These are phyloP conservation scores for Acleris sparsana DNA, from an alignment of 2,888 invertebrate species.

Conservation along the genomic window DNA sequence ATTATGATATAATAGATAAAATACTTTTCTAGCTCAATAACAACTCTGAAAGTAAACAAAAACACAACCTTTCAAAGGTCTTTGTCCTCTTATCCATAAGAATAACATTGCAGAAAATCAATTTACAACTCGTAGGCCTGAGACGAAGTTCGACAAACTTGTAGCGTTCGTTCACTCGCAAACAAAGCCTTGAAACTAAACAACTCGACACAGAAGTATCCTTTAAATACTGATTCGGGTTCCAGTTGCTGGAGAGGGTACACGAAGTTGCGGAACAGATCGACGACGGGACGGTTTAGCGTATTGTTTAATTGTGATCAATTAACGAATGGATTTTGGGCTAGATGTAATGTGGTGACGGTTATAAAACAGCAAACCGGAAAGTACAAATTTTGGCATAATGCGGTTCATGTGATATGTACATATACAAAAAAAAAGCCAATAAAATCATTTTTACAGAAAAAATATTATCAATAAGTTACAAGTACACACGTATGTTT, in stretches of 20 bases:
- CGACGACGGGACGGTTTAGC: neutral
- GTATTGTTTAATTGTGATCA: neutral
- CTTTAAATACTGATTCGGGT: conserved; percentile 15
- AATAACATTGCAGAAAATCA: conserved; percentile 18
- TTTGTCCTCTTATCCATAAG: conserved; percentile 1
- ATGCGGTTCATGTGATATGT: too few species aligned
- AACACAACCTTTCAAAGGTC: neutral
- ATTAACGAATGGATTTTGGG: too few species aligned
- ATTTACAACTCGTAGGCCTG: conserved; percentile 6
- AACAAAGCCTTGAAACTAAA: conserved; percentile 22
- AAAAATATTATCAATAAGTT: too few species aligned
- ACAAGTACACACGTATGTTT: too few species aligned
- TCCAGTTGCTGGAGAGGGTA: neutral
- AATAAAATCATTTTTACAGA: too few species aligned
- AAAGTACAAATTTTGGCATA: too few species aligned
- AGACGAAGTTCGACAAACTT: conserved; percentile 8
- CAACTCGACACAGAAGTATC: conserved; percentile 22
- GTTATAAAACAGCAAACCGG: too few species aligned
- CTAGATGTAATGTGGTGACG: too few species aligned
- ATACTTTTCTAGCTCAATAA: too few species aligned
- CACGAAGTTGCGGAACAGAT: neutral
- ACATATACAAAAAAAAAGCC: too few species aligned
- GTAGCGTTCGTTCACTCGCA: conserved; percentile 14
- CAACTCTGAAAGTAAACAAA: neutral
- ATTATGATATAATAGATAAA: too few species aligned